Percentiles rank a stretch among this genome's conserved stretches.
These are phyloP conservation scores for Lordiphosa mommai DNA, from an alignment of 1,140 invertebrate species.

Conservation along the genomic window DNA sequence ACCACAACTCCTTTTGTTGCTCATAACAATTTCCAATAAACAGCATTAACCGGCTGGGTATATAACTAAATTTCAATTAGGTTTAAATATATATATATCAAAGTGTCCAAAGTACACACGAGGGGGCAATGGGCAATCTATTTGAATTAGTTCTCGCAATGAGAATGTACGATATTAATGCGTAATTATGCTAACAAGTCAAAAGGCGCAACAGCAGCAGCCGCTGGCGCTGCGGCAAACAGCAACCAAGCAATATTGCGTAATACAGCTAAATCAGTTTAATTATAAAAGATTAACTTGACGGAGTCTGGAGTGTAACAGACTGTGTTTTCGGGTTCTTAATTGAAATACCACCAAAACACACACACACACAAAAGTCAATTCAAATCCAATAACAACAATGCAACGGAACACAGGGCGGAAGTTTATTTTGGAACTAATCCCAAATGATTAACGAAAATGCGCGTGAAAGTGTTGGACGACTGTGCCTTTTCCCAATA, in stretches of 20 bases:
- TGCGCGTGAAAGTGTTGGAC: constrained; percentile 70
- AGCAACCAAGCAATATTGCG: constrained; percentile 5
- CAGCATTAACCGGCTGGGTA: too few relatives aligned
- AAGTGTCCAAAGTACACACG: too few relatives aligned
- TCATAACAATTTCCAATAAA: too few relatives aligned
- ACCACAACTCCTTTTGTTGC: too few relatives aligned
- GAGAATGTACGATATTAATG: constrained; percentile 73
- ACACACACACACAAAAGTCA: constrained; percentile 41
- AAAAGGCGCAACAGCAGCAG: constrained; percentile 28
- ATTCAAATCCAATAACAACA: constrained; percentile 73
- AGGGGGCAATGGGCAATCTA: constrained; percentile 23
- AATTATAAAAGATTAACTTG: constrained; percentile 74
- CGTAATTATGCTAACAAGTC: constrained; percentile 74
- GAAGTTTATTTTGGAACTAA: constrained; percentile 71
- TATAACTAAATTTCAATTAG: constrained; percentile 72
- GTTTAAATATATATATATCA: constrained; percentile 42
- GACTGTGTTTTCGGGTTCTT: constrained; percentile 23
- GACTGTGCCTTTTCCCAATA: constrained; percentile 14
- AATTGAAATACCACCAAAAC: constrained; percentile 60
- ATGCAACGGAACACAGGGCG: constrained; percentile 16
- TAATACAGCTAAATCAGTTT: constrained; percentile 59
- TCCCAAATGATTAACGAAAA: constrained; percentile 74
- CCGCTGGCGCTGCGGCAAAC: too few relatives aligned
- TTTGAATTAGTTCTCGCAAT: constrained; percentile 63
- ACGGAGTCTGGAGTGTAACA: constrained; percentile 17